A percentile compares a stretch with the other conserved stretches of the same genome.
Conservation (phyloP, 2,797 vertebrate species). For the Eleutherodactylus coqui region DNA sequence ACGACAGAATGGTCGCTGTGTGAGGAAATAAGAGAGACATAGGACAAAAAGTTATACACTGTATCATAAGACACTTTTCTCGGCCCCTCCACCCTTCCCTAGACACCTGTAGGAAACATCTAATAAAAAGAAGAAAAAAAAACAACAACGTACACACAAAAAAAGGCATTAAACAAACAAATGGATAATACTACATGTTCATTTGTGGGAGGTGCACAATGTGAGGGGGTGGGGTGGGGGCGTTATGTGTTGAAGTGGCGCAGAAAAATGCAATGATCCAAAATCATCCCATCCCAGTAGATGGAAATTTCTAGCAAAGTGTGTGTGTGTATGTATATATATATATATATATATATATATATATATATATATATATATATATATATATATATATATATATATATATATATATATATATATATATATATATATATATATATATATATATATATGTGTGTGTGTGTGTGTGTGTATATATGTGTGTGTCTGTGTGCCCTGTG, state of each 20-base stretch:
- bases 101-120: slow-evolving; percentile 70
- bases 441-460: slow-evolving; percentile 9
- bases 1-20: slow-evolving; percentile 70
- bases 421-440: too few species aligned
- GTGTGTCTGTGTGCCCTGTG: slow-evolving; percentile 55
- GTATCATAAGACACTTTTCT: not conserved
- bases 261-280: slow-evolving; percentile 16
- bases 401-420: too few species aligned
- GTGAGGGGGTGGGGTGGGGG: slow-evolving; percentile 65
- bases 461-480: slow-evolving; percentile 5
- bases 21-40: slow-evolving; percentile 36
- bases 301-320: slow-evolving; percentile 27
- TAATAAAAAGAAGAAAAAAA: slow-evolving; percentile 60
- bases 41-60: slow-evolving; percentile 42
- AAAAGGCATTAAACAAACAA: slow-evolving; percentile 87
- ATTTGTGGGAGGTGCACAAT: slow-evolving; percentile 24
- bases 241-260: slow-evolving; percentile 23
- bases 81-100: slow-evolving; percentile 58
- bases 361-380: too few species aligned
- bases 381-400: too few species aligned
- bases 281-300: slow-evolving; percentile 52
- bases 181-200: slow-evolving; percentile 82
- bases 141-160: slow-evolving; percentile 75
- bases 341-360: too few species aligned
- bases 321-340: too few species aligned